Evolutionary conservation across 2,888 invertebrate genomes (phyloP).

Genomic region (Ctenicera cuprea): DNA sequence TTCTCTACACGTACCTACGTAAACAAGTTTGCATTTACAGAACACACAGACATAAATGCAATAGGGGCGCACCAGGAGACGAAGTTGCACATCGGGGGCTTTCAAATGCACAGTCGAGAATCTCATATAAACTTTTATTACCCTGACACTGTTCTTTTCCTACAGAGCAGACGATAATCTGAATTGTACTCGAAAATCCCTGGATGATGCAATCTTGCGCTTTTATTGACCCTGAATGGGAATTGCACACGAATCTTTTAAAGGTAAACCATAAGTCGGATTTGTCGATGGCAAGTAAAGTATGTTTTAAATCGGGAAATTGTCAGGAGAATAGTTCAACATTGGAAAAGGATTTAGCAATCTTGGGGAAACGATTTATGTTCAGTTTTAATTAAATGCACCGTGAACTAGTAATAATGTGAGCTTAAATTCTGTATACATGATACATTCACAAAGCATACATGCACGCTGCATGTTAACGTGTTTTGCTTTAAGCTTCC

Average conservation of each 20-base stretch:
- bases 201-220: slow-evolving; percentile 35
- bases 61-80: slow-evolving; percentile 26
- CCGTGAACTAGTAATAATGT: slow-evolving; percentile 24
- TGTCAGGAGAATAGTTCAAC: neutral
- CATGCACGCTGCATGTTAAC: slow-evolving; percentile 20
- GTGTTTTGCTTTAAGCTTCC: slow-evolving; percentile 3
- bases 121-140: slow-evolving; percentile 55
- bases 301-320: neutral
- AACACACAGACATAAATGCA: slow-evolving; percentile 35
- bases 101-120: slow-evolving; percentile 46
- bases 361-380: neutral
- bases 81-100: slow-evolving; percentile 19
- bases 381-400: slow-evolving; percentile 24
- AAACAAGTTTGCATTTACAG: slow-evolving; percentile 35
- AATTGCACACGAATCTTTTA: neutral
- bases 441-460: slow-evolving; percentile 2
- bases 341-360: neutral
- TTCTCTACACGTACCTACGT: slow-evolving; percentile 23
- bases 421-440: slow-evolving; percentile 17
- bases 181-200: slow-evolving; percentile 42
- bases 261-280: neutral
- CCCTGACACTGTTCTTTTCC: slow-evolving; percentile 44
- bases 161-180: slow-evolving; percentile 45
- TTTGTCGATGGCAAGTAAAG: no score
- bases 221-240: slow-evolving; percentile 38